phyloP scores from a whole-genome alignment of 2,888 invertebrate genomes.

The Rotaria sp. region DNA sequence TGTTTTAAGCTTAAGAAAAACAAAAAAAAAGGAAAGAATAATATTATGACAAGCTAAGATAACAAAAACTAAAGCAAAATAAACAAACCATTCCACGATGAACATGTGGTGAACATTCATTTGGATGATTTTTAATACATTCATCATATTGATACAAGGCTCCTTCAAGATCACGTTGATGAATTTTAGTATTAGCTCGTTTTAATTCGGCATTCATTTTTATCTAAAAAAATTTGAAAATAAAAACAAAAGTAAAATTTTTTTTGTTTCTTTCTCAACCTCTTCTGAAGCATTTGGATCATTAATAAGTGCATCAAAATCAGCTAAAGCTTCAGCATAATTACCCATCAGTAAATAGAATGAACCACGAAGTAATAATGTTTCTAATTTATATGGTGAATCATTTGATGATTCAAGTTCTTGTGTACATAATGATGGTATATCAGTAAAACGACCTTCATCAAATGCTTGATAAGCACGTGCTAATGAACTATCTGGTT shows the following conservation, averaged over 20 bases:
- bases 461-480: constrained; percentile 68
- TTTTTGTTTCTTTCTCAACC: neutral
- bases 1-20: neutral
- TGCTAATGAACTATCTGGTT: constrained; percentile 61
- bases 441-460: constrained; percentile 67
- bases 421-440: constrained; percentile 72
- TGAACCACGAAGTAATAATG: constrained; percentile 72
- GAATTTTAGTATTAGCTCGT: neutral
- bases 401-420: constrained; percentile 60
- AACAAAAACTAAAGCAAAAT: neutral
- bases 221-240: neutral
- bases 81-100: constrained; percentile 24
- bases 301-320: constrained; percentile 59
- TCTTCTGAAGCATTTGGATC: neutral
- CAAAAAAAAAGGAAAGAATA: neutral
- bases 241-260: neutral
- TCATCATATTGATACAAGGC: neutral
- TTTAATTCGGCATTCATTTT: neutral
- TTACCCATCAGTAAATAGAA: constrained; percentile 70
- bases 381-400: constrained; percentile 51
- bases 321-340: constrained; percentile 50
- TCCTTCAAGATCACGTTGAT: neutral
- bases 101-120: constrained; percentile 9
- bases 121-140: neutral
- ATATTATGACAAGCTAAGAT: neutral